Evolutionary conservation across 2,888 invertebrate species (phyloP), one percentile per base, ranked within the genome.

Genomic region (Acrobasis suavella): DNA sequence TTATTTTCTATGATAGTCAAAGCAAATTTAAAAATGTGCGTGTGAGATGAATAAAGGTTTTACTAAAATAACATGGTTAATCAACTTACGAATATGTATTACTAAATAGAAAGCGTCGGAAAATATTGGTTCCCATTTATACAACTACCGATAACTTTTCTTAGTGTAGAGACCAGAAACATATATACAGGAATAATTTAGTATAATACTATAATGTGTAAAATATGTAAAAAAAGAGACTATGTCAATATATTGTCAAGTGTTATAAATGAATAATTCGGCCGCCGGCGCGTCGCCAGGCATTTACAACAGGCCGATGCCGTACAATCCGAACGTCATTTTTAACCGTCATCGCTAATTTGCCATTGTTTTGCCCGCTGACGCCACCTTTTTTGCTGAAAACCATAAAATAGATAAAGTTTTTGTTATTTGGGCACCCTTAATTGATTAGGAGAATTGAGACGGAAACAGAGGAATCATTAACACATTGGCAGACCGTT

Each of bases 261-360:
- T 64, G 69, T 76, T 75, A 76, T 81, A 82, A 83, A 86, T 86
- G 82, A 82, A 85, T 83, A 80, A 77, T 66, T 56, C 62, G 69
- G 78, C 79, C 80, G 73, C 68, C 63, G 66, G 64, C 71, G 66
- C 80, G 79, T 70, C 69, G 68, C 71, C 71, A 52, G 60, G 65
- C 71, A 70, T 85, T 82, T 83, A 82, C 81, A 81, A 78, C 83
- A 72, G 69, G 15, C 55, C 39, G 55, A 3, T 72, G 66, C 72
- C 72, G 69, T 72, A 80, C 79, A 79, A 83, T 83, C 74, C 78
- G 73, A 79, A 80, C 85, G 83, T 90, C 88, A 91, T 90, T 91
- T 90, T 90, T 90, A 87, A 81, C 87, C 89, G 91, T 91, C 91
- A 90, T 81, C 85, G 80, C 91, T 91, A 91, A 92, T 92, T 91